These are phyloP conservation scores for Solenodon paradoxus DNA, from an alignment of 2,113 vertebrate species.

Conservation along the genomic window DNA sequence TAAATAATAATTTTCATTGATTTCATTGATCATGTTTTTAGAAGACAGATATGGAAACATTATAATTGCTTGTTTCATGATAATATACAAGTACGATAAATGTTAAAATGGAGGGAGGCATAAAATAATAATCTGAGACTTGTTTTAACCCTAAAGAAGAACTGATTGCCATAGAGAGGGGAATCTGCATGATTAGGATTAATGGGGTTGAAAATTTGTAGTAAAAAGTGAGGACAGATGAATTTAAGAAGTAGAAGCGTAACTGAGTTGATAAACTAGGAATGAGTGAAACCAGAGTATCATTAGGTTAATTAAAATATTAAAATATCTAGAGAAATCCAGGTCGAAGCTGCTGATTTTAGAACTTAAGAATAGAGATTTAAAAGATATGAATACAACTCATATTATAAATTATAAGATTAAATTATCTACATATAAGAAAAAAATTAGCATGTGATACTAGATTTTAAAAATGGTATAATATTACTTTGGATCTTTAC, in stretches of 20 bases:
- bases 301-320: background rate
- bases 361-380: slow-evolving; percentile 10
- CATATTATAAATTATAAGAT: background rate
- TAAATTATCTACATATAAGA: background rate
- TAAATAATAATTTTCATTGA: background rate
- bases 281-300: background rate
- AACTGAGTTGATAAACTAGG: background rate
- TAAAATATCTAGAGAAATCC: background rate
- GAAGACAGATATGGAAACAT: background rate
- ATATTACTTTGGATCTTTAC: background rate
- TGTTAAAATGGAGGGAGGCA: background rate
- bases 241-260: background rate
- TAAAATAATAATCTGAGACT: background rate
- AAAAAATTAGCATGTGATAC: background rate
- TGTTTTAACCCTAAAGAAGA: background rate
- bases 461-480: background rate
- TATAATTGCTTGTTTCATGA: background rate
- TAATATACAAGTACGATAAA: background rate
- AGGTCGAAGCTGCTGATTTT: background rate
- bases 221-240: background rate
- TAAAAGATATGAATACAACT: background rate
- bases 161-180: background rate
- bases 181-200: background rate
- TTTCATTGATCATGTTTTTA: background rate
- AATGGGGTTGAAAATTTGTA: background rate